Base-by-base conservation (phyloP, 2,113 vertebrate genomes). In the Bujurquina vittata region DNA sequence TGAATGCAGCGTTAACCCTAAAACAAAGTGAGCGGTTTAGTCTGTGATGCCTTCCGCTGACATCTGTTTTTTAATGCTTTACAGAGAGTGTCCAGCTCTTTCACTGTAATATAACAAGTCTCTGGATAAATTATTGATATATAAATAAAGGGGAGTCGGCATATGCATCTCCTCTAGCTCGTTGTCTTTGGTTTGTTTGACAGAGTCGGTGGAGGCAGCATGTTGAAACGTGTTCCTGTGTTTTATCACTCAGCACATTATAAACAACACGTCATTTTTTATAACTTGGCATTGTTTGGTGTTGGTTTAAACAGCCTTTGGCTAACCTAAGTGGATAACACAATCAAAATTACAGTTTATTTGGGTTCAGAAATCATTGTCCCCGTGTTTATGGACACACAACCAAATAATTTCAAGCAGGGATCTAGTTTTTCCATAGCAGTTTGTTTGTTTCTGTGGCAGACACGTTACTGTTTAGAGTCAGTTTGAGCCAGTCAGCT, bases 191-290 rank as follows among this genome's bases (percentile, higher is more conserved):
- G 17, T 83, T 69, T 80, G 49, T 85, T 84, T 85, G 77, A 73
- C 84, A 65, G 46, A 85, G 43, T 22, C 8, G 10, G 20, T 31
- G 1, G 40, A 81, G 35, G 79, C 74, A 76, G 33, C 81, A 58
- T 77, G 82, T 81, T 79, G 75, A 69, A 78, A 63, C 84, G 2
- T 37, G 75, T 77, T 63, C 37, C n/a, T 5, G 37, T 23, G 77
- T 79, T 81, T 79, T 76, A 63, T 90, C 80, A 26, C 43, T 77
- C 83, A 35, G 57, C 75, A 57, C 88, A 79, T 52, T 46, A 37
- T 83, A 88, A 89, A 90, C 87, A 85, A 29, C 56, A 40, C 75
- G 79, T 80, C 1, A 67, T 84, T 85, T 91, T 60, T 79, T 81
- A 67, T 77, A 83, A 79, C 79, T 78, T 80, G 43, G 31, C 73